phyloP scores from a whole-genome alignment of 2,888 invertebrate genomes.

The Mactromeris polynyma region DNA sequence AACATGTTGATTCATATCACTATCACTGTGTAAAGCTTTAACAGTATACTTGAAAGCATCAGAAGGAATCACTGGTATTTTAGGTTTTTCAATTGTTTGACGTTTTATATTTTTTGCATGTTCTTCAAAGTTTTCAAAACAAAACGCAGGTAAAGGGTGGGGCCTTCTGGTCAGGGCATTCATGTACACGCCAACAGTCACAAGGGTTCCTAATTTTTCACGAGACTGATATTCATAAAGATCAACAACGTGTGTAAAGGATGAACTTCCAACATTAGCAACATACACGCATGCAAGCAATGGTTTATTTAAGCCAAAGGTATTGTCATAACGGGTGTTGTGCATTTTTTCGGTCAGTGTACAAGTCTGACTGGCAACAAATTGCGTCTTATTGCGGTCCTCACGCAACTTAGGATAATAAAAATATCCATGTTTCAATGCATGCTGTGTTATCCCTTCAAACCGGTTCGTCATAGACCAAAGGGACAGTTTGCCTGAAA shows the following conservation, averaged over 20 bases:
- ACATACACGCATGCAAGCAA: background rate
- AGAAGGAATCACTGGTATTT: constrained; percentile 28
- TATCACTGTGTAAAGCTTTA: constrained; percentile 53
- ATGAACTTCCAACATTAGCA: constrained; percentile 1
- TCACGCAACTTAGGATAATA: constrained; percentile 28
- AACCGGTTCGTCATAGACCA: constrained; percentile 45
- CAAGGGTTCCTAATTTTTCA: background rate
- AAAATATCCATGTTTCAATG: constrained; percentile 40
- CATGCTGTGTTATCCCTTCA: constrained; percentile 51
- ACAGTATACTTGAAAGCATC: constrained; percentile 35
- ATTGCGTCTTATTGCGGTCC: constrained; percentile 42
- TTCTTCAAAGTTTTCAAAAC: background rate
- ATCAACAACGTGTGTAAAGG: background rate
- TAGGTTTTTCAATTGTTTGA: constrained; percentile 20
- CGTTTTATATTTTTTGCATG: background rate
- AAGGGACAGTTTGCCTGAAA: constrained; percentile 31
- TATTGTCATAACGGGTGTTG: constrained; percentile 5
- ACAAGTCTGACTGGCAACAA: constrained; percentile 42
- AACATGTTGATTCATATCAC: constrained; percentile 60
- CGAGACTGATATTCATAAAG: background rate
- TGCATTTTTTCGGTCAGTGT: constrained; percentile 24
- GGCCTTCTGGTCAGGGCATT: constrained; percentile 29
- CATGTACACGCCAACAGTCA: constrained; percentile 10
- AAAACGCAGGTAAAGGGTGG: constrained; percentile 1
- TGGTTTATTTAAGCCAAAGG: constrained; percentile 18